Evolutionary conservation across 1,140 invertebrate species (phyloP).

Genomic region (Holotrichia oblita): DNA sequence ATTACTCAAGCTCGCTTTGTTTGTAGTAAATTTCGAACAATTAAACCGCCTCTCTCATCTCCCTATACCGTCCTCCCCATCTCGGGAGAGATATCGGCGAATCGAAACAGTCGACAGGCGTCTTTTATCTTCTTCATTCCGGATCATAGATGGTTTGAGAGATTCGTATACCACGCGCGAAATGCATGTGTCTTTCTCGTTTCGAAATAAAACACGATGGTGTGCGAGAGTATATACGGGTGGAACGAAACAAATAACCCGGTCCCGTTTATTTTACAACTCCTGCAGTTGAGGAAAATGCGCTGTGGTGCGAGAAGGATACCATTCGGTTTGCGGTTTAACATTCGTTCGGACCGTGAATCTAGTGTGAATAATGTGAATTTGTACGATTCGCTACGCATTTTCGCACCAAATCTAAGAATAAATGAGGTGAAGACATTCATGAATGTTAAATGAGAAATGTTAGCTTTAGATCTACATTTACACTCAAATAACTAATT

Average conservation of each 20-base stretch:
- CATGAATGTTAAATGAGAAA: not conserved
- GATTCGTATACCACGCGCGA: not conserved
- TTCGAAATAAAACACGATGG: too few relatives aligned
- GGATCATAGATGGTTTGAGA: not conserved
- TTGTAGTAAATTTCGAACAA: conserved; percentile 26
- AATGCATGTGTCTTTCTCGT: not conserved
- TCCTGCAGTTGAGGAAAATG: not conserved
- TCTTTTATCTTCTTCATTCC: conserved; percentile 22
- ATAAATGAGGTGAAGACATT: not conserved
- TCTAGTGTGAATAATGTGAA: not conserved
- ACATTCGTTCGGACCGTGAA: conserved; percentile 3
- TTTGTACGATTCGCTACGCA: conserved; percentile 9
- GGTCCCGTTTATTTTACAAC: not conserved
- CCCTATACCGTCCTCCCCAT: not conserved
- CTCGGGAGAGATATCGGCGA: not conserved
- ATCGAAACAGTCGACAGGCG: conserved; percentile 24
- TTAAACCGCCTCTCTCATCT: not conserved
- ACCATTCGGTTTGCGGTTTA: not conserved
- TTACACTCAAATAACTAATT: too few relatives aligned
- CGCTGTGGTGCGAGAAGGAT: not conserved
- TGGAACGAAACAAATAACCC: conserved; percentile 7
- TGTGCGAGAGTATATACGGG: not conserved
- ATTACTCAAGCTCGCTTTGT: conserved; percentile 43
- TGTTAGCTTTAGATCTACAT: not conserved
- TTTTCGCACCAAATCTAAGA: conserved; percentile 12